These are phyloP conservation scores for Melanogrammus aeglefinus DNA, from an alignment of 2,797 vertebrate genomes.

Conservation along the genomic window DNA sequence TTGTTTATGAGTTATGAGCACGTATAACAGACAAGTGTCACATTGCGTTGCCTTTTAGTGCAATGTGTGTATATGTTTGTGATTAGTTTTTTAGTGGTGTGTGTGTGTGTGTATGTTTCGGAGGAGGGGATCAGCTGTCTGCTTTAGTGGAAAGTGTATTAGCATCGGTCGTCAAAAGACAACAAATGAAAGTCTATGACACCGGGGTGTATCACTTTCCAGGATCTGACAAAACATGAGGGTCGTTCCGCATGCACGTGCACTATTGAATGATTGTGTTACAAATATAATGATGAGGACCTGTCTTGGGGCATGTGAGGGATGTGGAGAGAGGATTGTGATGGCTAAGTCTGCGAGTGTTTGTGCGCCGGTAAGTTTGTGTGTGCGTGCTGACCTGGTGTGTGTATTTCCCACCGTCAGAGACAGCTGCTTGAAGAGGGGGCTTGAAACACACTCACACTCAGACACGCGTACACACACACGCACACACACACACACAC, in stretches of 20 bases:
- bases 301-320: neutral
- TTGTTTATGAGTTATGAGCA: neutral
- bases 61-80: neutral
- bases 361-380: neutral
- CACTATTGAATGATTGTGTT: neutral
- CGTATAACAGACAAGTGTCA: neutral
- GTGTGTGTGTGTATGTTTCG: slow-evolving; percentile 12
- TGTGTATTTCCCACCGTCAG: slow-evolving; percentile 41
- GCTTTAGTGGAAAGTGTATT: slow-evolving; percentile 35
- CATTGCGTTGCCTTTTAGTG: too few species aligned
- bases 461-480: neutral
- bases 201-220: neutral
- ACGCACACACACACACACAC: neutral
- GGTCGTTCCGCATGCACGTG: neutral
- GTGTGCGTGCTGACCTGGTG: neutral
- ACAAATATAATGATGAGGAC: neutral
- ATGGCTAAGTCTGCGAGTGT: neutral
- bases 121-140: slow-evolving; percentile 49
- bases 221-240: neutral
- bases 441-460: slow-evolving; percentile 31
- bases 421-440: slow-evolving; percentile 51
- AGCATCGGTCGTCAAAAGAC: slow-evolving; percentile 44
- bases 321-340: too few species aligned
- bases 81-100: neutral
- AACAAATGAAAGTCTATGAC: slow-evolving; percentile 30